phyloP scores from a whole-genome alignment of 2,113 vertebrate species.

The Perca schrenkii region DNA sequence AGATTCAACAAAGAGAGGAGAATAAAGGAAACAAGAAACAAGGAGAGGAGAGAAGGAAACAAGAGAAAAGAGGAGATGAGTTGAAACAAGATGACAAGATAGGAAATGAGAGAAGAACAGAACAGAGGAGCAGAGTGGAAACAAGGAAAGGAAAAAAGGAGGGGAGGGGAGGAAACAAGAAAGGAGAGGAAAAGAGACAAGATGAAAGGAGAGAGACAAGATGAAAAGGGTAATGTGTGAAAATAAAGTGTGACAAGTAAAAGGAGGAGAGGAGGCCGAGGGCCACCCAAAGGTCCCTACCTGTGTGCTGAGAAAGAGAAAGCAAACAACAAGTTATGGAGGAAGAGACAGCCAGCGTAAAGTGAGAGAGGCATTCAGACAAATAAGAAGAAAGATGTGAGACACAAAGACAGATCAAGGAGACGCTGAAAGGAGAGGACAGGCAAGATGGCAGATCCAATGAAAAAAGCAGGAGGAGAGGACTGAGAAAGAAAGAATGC shows the following conservation, averaged over 20 bases:
- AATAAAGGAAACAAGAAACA: no score
- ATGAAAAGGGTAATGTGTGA: no score
- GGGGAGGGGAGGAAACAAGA: not conserved
- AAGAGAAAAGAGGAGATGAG: no score
- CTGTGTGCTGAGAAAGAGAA: constrained; percentile 1
- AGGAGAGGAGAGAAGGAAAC: no score
- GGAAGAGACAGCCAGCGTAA: not conserved
- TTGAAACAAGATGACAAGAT: no score
- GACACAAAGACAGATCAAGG: constrained; percentile 9
- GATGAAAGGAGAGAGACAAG: no score
- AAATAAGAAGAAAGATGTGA: constrained; percentile 30
- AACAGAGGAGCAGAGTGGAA: no score
- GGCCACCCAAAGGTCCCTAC: not conserved
- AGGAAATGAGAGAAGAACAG: not conserved
- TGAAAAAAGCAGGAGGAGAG: constrained; percentile 27
- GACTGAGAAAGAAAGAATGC: not conserved
- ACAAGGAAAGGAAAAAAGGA: not conserved
- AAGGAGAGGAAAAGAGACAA: not conserved
- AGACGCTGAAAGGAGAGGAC: constrained; percentile 39
- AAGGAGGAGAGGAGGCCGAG: not conserved
- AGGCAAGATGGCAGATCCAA: constrained; percentile 33
- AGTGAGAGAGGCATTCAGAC: not conserved
- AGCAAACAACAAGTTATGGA: constrained; percentile 11
- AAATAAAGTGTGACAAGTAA: no score
- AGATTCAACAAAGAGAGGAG: no score